A percentile compares a stretch with the other conserved stretches of the same genome.
These are phyloP conservation scores for Rhineura floridana DNA, from an alignment of 2,113 vertebrate genomes.

Conservation along the genomic window DNA sequence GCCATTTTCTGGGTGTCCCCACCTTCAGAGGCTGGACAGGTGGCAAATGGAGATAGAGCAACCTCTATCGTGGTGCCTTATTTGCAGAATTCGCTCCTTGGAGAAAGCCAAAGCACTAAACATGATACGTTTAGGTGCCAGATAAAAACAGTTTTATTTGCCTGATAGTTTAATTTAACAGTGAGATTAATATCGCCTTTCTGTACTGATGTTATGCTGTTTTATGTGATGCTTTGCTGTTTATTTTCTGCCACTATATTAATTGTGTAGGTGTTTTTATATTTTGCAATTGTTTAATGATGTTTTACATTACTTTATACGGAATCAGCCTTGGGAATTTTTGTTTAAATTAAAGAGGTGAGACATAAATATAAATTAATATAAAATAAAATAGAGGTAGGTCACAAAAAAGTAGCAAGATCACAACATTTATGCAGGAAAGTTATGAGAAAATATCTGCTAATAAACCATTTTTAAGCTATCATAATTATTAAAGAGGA, in stretches of 20 bases:
- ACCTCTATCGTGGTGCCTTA: not conserved
- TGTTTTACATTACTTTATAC: not conserved
- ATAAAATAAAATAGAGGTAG: too few species aligned
- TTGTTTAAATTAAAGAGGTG: not conserved
- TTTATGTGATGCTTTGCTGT: not conserved
- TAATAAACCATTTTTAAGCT: not conserved
- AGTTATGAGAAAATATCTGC: not conserved
- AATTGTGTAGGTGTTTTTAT: not conserved
- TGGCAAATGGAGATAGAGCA: not conserved
- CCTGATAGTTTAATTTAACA: not conserved
- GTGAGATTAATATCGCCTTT: not conserved
- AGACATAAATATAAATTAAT: not conserved
- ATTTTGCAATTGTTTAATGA: not conserved
- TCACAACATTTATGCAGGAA: not conserved
- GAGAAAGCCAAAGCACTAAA: not conserved
- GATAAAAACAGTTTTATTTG: not conserved
- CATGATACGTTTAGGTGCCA: not conserved
- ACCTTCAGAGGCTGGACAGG: not conserved
- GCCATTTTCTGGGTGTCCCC: not conserved
- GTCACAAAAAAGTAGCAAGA: not conserved
- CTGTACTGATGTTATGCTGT: not conserved
- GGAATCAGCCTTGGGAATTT: not conserved
- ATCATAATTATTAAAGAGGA: not conserved
- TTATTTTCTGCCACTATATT: not conserved
- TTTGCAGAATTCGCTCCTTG: not conserved